Evolutionary conservation across 2,888 invertebrate species (phyloP), one percentile per base, ranked within the genome.

Genomic region (Sphecodes monilicornis): DNA sequence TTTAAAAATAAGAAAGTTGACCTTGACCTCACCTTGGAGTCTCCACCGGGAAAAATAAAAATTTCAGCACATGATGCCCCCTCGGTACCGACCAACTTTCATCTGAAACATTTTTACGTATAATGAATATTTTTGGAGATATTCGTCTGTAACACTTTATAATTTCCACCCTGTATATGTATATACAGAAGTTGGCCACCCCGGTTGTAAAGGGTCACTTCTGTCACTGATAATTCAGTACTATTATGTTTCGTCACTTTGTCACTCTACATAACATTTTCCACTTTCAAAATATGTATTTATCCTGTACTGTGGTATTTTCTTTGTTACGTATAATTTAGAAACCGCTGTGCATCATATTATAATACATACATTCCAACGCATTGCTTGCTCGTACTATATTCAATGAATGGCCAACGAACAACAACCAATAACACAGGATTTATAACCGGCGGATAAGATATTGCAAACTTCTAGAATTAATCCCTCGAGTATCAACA

Each of bases 401-500:
- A 13, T 60, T 29, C 57, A 10, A 13, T 60, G 26, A 60, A 29
- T 13, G 16, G 1, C 3, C 29, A 60, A 26, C 29, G 26, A 60
- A 60, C 57, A 60, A 29, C 57, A 0, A 13, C 29, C 57, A 60
- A 60, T 26, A 60, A 26, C 26, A 60, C 57, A 1, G 13, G 13
- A 26, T 26, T 16, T 60, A 29, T 10, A 60, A n/a, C 6, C 50
- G 26, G 13, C 29, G 16, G 13, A 26, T 13, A 60, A 60, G 57
- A 60, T 60, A 60, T 16, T 16, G 13, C 26, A 29, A 60, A 60
- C 13, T 29, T 29, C 29, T 29, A 29, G 29, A 60, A 60, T 60
- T 60, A 60, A 60, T 29, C 57, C 57, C 57, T 29, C 16, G 29
- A 60, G 57, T 60, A 60, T 60, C 29, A 29, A 60, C 57, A 60